Base-by-base conservation (phyloP, 2,888 invertebrate species). In the Unio delphinus region DNA sequence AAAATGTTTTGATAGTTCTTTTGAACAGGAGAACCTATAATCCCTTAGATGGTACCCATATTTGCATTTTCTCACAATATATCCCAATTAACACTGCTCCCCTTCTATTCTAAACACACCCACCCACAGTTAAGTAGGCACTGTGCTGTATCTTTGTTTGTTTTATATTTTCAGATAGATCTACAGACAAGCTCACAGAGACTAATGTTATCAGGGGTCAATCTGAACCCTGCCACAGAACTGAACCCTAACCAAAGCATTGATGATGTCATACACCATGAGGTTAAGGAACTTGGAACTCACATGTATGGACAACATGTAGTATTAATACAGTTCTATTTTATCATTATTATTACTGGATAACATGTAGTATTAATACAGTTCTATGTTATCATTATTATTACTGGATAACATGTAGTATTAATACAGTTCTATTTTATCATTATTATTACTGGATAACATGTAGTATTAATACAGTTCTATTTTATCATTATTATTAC, bases 281-380 rank as follows among this genome's bases (percentile, higher is more conserved):
- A 99, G 93, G 98, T 99, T n/a, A 99, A 98, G 91, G 99, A 99
- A 91, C 94, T 97, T 81, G 99, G 99, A 60, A 96, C 97, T 62
- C 99, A 99, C 89, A 98, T 99, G 95, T 96, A 91, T 90, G 93
- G 87, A 18, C 45, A 45, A 6, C 60, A 26, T 8, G 7, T 4
- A 23, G 26, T 30, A 7, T 7, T 18, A 45, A 15, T 11, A 45
- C 45, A 45, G 45, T 45, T 34, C 30, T 30, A 45, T 34, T 15
- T 18, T 63, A 15, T 23, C 6, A 28, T 34, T 23, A 28, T 62
- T 23, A 30, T 5, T 62, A 17, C 15, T 5, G 5, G 7, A 34
- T 34, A 30, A 20, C 23, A 23, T 23, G 23, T 23, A 23, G 26
- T 30, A 7, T 7, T 18, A 45, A 15, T 11, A 45, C 45, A 45